Conservation (phyloP, 2,797 vertebrate species). For the Brotula barbata region DNA sequence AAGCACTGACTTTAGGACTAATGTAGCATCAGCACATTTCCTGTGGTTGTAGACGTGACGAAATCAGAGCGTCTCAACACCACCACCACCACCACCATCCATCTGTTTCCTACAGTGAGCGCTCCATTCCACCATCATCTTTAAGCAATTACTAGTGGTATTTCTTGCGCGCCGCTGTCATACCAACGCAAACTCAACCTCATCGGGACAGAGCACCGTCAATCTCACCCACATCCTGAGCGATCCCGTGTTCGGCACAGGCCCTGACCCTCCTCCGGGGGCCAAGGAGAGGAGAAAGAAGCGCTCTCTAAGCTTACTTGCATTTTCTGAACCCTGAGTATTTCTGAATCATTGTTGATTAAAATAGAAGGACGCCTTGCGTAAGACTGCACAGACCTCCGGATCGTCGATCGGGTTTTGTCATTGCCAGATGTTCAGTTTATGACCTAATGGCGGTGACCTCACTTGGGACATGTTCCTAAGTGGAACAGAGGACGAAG, state of each 20-base stretch:
- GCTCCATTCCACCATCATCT: constrained; percentile 51
- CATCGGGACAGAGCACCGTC: constrained; percentile 37
- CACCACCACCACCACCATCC: constrained; percentile 51
- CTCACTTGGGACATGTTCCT: constrained; percentile 71
- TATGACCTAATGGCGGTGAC: constrained; percentile 77
- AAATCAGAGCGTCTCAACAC: constrained; percentile 32
- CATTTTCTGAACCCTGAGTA: constrained; percentile 39
- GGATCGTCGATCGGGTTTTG: constrained; percentile 70
- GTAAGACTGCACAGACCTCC: constrained; percentile 48
- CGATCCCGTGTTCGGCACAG: constrained; percentile 41
- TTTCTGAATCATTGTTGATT: constrained; percentile 44
- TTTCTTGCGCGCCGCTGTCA: constrained; percentile 42
- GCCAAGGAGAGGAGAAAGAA: constrained; percentile 34
- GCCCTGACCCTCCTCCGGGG: constrained; percentile 13
- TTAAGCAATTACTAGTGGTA: constrained; percentile 63
- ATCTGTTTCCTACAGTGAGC: constrained; percentile 55
- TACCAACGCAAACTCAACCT: constrained; percentile 52
- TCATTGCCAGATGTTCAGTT: constrained; percentile 77
- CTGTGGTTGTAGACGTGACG: constrained; percentile 22
- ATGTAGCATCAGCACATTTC: neutral
- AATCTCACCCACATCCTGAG: constrained; percentile 49
- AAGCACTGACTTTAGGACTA: constrained; percentile 7
- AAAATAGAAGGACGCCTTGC: constrained; percentile 59
- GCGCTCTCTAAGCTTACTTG: constrained; percentile 38
- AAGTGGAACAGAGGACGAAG: constrained; percentile 41